phyloP scores from a whole-genome alignment of 2,888 invertebrate genomes.

The Ormia ochracea region DNA sequence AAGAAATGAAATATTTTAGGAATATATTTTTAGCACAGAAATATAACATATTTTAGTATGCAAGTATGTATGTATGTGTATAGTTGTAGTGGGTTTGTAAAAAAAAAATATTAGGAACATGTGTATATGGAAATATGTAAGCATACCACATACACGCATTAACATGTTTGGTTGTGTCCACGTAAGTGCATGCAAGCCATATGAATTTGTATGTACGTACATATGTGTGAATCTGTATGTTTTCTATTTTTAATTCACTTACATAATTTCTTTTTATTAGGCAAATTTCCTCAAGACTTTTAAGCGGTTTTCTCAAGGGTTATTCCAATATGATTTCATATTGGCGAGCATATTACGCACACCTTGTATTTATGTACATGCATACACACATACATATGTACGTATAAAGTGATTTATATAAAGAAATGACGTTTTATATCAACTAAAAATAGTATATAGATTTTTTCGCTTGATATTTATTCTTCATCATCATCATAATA shows the following conservation, averaged over 20 bases:
- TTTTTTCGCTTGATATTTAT: conserved; percentile 25
- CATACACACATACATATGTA: not conserved
- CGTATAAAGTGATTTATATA: conserved; percentile 23
- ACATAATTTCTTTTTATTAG: not conserved
- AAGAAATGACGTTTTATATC: conserved; percentile 41
- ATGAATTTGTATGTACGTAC: not conserved
- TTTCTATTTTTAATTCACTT: not conserved
- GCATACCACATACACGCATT: too few species aligned
- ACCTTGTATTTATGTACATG: conserved; percentile 1
- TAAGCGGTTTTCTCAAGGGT: not conserved
- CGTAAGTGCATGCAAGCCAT: too few species aligned
- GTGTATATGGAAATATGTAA: too few species aligned
- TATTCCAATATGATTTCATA: not conserved
- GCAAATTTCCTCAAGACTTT: not conserved
- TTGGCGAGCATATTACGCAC: conserved; percentile 1
- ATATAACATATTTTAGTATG: too few species aligned
- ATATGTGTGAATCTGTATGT: not conserved
- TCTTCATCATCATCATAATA: conserved; percentile 19
- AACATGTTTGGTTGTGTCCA: too few species aligned
- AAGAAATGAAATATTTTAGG: not conserved
- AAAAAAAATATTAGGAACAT: not conserved
- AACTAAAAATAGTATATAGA: conserved; percentile 21
- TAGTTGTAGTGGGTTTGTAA: not conserved
- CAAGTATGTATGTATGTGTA: too few species aligned
- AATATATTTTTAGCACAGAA: not conserved